phyloP scores from a whole-genome alignment of 2,113 vertebrate genomes.

The Podarcis muralis region DNA sequence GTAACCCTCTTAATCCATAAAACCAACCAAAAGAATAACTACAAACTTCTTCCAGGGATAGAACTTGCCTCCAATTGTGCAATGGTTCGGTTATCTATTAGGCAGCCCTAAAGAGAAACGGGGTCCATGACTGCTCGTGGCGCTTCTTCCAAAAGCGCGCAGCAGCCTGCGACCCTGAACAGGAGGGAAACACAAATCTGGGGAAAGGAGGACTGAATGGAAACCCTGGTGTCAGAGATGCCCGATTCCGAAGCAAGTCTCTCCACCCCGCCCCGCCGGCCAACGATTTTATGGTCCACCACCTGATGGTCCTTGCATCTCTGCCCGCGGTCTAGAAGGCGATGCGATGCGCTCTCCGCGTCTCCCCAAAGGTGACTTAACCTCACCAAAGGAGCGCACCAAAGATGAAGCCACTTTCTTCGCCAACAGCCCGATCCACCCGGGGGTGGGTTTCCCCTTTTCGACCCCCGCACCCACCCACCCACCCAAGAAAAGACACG shows the following conservation, averaged over 20 bases:
- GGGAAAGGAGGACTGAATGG: neutral
- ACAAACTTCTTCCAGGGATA: neutral
- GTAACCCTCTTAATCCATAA: neutral
- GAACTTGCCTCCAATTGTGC: neutral
- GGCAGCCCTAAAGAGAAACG: neutral
- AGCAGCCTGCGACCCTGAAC: neutral
- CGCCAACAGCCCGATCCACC: no score
- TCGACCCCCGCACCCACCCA: neutral
- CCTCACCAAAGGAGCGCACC: neutral
- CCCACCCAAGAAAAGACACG: neutral
- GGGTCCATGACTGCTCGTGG: no score
- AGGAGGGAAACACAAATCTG: neutral
- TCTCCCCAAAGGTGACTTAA: neutral
- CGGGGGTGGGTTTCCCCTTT: neutral
- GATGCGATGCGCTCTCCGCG: neutral
- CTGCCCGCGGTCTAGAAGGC: neutral
- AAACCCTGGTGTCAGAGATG: neutral
- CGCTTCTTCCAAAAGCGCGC: neutral
- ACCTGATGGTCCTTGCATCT: constrained; percentile 28
- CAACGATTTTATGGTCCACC: constrained; percentile 59
- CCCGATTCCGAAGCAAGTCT: neutral
- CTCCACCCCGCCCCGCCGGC: neutral
- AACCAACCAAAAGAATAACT: neutral
- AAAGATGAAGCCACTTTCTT: neutral
- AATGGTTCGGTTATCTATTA: neutral